Conservation (phyloP, 2,797 vertebrate genomes). For the Carduelis carduelis region DNA sequence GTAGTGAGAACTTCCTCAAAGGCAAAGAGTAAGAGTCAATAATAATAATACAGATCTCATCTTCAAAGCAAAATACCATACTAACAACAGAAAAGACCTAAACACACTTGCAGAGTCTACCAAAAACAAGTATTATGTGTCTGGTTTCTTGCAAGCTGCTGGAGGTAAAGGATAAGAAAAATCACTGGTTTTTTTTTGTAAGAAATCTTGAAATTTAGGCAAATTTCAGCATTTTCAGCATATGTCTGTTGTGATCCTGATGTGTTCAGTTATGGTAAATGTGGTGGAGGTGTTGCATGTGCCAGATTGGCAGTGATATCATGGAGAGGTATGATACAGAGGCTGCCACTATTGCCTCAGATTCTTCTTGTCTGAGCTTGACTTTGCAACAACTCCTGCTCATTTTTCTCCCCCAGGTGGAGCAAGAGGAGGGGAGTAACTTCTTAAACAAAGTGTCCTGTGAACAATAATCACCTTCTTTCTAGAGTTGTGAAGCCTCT, state of each 20-base stretch:
- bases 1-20: background rate
- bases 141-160: background rate
- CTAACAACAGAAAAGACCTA: background rate
- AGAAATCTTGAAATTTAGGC: background rate
- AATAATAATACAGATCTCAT: background rate
- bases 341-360: background rate
- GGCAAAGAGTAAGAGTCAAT: background rate
- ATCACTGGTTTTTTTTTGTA: fast-evolving
- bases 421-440: background rate
- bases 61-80: background rate
- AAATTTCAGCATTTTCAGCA: background rate
- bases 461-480: background rate
- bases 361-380: background rate
- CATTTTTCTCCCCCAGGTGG: background rate
- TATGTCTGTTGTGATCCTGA: background rate
- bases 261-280: background rate
- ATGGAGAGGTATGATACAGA: background rate
- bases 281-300: background rate
- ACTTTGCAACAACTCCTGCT: background rate
- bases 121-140: background rate
- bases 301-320: background rate
- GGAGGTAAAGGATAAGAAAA: background rate
- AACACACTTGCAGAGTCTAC: background rate
- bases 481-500: background rate
- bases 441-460: background rate